Percentiles rank a stretch among this genome's conserved stretches.
Conservation (phyloP, 2,888 invertebrate species). For the Mermis nigrescens region DNA sequence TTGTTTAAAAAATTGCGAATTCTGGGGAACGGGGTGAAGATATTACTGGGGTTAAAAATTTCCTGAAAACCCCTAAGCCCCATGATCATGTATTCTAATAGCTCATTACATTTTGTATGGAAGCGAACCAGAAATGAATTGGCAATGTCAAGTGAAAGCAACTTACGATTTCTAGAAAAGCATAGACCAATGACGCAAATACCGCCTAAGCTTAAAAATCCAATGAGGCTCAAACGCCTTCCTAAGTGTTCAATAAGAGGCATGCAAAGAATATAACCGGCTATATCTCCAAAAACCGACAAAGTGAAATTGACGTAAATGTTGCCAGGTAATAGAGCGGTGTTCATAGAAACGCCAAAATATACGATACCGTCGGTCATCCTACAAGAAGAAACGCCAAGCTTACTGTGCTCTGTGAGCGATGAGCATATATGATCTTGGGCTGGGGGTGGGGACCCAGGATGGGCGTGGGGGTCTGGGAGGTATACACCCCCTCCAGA, state of each 20-base stretch:
- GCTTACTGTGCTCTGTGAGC: no score
- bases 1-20: no score
- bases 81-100: no score
- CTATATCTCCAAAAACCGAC: conserved; percentile 10
- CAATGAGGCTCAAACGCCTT: background rate
- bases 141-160: background rate
- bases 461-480: no score
- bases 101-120: no score
- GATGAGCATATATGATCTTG: no score
- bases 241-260: conserved; percentile 11
- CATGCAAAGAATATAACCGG: conserved; percentile 6
- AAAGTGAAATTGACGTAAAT: conserved; percentile 13
- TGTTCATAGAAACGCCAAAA: conserved; percentile 13
- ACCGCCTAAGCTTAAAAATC: background rate
- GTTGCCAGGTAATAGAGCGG: conserved; percentile 11
- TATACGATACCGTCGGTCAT: conserved; percentile 11
- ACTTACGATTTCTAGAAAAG: background rate
- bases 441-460: no score
- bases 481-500: no score
- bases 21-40: no score
- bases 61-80: no score
- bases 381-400: background rate
- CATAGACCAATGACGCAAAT: background rate
- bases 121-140: no score
- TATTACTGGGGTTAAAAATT: no score